Evolutionary conservation across 2,888 invertebrate species (phyloP).

Genomic region (Polydrusus pterygomalis): DNA sequence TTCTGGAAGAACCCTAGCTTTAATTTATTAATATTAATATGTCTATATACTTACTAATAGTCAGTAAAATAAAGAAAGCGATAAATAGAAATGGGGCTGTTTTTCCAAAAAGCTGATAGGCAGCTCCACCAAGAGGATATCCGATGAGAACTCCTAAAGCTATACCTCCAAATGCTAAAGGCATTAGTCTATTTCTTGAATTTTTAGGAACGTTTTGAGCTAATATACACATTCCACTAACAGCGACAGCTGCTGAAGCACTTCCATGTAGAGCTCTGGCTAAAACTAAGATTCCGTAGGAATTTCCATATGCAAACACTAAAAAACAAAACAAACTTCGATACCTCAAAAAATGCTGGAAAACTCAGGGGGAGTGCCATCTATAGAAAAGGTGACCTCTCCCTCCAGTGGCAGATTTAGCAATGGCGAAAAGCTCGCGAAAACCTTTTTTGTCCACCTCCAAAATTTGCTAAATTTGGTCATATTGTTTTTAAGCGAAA

Average conservation of each 20-base stretch:
- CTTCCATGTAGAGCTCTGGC: conserved; percentile 87
- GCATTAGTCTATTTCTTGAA: conserved; percentile 82
- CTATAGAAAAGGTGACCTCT: no score
- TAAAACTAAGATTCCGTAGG: conserved; percentile 80
- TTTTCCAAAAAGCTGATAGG: conserved; percentile 85
- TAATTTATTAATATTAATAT: no score
- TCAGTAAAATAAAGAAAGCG: conserved; percentile 75
- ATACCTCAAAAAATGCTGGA: no score
- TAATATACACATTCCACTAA: conserved; percentile 88
- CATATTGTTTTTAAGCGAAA: no score
- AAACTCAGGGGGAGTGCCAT: no score
- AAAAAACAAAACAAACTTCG: conserved; percentile 61
- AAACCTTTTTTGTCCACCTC: no score
- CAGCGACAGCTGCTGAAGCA: conserved; percentile 86
- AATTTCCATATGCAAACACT: conserved; percentile 87
- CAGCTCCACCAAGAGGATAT: conserved; percentile 87
- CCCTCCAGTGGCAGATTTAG: no score
- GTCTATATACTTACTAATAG: conserved; percentile 71
- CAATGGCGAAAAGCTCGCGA: no score
- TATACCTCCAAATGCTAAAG: conserved; percentile 86
- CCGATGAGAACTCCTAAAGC: conserved; percentile 88
- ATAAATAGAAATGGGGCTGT: conserved; percentile 84
- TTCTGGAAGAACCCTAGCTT: no score
- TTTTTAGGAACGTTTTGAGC: conserved; percentile 77
- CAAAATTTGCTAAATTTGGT: no score